phyloP scores from a whole-genome alignment of 1,140 invertebrate species.

The Tetragnatha versicolor region DNA sequence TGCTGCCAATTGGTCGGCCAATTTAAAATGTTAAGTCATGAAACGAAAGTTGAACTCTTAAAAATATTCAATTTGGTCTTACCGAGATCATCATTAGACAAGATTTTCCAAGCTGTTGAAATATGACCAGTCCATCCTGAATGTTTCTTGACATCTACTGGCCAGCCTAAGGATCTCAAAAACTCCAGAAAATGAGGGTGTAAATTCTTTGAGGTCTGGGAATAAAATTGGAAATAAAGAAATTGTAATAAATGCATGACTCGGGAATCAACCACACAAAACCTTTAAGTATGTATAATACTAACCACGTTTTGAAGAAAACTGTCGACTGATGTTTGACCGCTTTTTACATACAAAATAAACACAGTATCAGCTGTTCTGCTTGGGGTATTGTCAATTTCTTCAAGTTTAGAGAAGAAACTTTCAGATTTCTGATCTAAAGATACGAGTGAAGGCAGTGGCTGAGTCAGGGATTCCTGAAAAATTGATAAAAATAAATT shows the following conservation, averaged over 20 bases:
- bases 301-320: conserved; percentile 50
- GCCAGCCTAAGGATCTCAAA: conserved; percentile 82
- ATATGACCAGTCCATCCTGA: conserved; percentile 90
- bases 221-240: too few species aligned
- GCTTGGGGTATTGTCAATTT: conserved; percentile 80
- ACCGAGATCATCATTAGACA: conserved; percentile 48
- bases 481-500: conserved; percentile 50
- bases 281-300: too few species aligned
- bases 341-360: conserved; percentile 90
- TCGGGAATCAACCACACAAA: too few species aligned
- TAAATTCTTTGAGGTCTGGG: conserved; percentile 64
- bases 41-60: too few species aligned
- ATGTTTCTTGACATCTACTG: conserved; percentile 81
- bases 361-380: conserved; percentile 91
- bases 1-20: too few species aligned
- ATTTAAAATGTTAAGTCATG: too few species aligned
- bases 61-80: too few species aligned
- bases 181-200: conserved; percentile 81
- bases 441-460: conserved; percentile 74
- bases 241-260: too few species aligned
- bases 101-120: conserved; percentile 76
- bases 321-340: conserved; percentile 70
- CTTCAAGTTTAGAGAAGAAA: conserved; percentile 77
- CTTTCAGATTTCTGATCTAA: conserved; percentile 77
- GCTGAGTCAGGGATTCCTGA: conserved; percentile 63